Evolutionary conservation across 2,797 vertebrate genomes (phyloP).

Genomic region (Alauda arvensis): DNA sequence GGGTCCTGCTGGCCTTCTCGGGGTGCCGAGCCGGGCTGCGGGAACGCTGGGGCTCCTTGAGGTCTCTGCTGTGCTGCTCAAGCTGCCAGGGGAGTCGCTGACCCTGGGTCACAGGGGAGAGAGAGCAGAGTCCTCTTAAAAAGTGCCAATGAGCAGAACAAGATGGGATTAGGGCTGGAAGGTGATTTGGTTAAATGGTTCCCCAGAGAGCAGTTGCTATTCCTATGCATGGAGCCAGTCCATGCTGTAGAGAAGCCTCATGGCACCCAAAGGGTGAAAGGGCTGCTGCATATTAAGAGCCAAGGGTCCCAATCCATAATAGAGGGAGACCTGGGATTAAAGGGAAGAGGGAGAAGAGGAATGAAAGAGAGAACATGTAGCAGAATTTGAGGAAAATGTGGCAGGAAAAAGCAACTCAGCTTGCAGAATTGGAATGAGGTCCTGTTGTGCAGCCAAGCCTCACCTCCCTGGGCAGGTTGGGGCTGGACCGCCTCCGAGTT

Average conservation of each 20-base stretch:
- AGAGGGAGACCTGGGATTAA: neutral
- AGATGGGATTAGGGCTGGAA: neutral
- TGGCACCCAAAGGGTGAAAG: neutral
- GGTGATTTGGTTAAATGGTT: neutral
- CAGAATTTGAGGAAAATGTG: neutral
- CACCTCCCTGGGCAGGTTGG: slow-evolving; percentile 72
- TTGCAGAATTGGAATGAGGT: neutral
- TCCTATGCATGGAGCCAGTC: neutral
- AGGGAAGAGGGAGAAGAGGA: neutral
- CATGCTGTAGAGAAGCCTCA: neutral
- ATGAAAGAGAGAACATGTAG: neutral
- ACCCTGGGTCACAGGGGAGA: slow-evolving; percentile 25
- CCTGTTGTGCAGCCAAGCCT: neutral
- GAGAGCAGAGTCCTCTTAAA: neutral
- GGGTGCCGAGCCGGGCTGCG: slow-evolving; percentile 27
- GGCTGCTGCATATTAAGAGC: neutral
- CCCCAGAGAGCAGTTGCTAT: neutral
- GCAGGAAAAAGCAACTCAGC: neutral
- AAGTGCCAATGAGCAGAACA: neutral
- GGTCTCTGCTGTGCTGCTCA: slow-evolving; percentile 1
- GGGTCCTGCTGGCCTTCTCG: neutral
- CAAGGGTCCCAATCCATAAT: neutral
- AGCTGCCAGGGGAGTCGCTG: slow-evolving; percentile 41
- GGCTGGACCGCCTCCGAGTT: slow-evolving; percentile 68
- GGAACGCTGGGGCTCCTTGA: slow-evolving; percentile 5